Percentiles rank a stretch among this genome's conserved stretches.
phyloP scores from a whole-genome alignment of 2,888 invertebrate species.

The Ectemnius lituratus region DNA sequence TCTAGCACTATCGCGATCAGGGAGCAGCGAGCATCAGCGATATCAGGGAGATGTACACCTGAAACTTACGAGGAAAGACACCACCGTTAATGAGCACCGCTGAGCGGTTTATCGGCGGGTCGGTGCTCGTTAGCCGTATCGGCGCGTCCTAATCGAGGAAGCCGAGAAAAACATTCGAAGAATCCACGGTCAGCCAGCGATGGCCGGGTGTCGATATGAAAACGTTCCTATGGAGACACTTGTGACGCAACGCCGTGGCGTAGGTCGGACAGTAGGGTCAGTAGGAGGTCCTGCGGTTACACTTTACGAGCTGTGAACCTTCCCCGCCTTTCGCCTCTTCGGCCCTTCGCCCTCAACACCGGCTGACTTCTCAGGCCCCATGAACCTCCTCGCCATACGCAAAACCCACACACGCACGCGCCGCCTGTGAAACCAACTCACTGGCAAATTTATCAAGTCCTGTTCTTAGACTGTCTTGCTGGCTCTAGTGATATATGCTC shows the following conservation, averaged over 20 bases:
- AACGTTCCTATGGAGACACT: conserved; percentile 36
- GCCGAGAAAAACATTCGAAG: conserved; percentile 39
- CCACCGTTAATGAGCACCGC: conserved; percentile 60
- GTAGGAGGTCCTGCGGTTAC: conserved; percentile 33
- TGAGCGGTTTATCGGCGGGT: conserved; percentile 61
- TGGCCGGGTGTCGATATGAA: conserved; percentile 46
- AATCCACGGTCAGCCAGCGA: conserved; percentile 42
- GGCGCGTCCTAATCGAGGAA: conserved; percentile 51
- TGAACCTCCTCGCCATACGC: conserved; percentile 12
- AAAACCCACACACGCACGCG: conserved; percentile 16
- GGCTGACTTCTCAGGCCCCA: not conserved
- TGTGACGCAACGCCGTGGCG: conserved; percentile 43
- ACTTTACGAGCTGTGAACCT: conserved; percentile 46
- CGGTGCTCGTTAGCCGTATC: conserved; percentile 64
- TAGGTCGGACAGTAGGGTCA: conserved; percentile 42
- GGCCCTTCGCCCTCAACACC: too few species aligned
- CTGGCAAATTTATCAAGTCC: conserved; percentile 18
- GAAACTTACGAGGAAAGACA: conserved; percentile 53
- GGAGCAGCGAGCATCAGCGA: conserved; percentile 43
- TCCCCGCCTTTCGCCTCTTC: not conserved
- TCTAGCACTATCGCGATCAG: conserved; percentile 49
- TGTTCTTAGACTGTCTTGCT: not conserved
- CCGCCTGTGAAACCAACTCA: not conserved
- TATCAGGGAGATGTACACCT: conserved; percentile 45
- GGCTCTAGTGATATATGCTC: conserved; percentile 12